phyloP scores from a whole-genome alignment of 2,113 vertebrate genomes.

The Osmerus mordax region DNA sequence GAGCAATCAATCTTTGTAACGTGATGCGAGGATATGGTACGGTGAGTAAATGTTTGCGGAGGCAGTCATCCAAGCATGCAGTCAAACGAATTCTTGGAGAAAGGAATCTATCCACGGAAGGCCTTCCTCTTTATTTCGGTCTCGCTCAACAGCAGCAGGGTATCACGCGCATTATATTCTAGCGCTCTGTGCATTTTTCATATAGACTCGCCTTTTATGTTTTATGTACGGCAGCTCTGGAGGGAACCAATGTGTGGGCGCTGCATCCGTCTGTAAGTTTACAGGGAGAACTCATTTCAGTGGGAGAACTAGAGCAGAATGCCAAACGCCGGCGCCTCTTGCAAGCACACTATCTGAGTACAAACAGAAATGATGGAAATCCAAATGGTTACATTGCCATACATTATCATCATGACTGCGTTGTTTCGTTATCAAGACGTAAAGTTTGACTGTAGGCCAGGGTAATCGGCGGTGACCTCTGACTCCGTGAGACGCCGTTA shows the following conservation, averaged over 20 bases:
- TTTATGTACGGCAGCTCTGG: slow-evolving; percentile 74
- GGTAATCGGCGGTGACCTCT: no score
- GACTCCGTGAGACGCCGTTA: no score
- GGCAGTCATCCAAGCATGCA: slow-evolving; percentile 69
- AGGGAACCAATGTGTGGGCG: slow-evolving; percentile 75
- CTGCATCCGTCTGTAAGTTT: slow-evolving; percentile 66
- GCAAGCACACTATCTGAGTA: slow-evolving; percentile 53
- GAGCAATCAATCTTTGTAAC: slow-evolving; percentile 78
- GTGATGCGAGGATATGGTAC: slow-evolving; percentile 68
- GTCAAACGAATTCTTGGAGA: slow-evolving; percentile 69
- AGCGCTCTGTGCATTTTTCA: slow-evolving; percentile 78
- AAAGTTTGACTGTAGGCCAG: no score
- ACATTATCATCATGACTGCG: slow-evolving; percentile 53
- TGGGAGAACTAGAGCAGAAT: slow-evolving; percentile 68
- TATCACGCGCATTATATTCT: slow-evolving; percentile 74
- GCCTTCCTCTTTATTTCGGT: slow-evolving; percentile 62
- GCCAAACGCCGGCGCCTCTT: slow-evolving; percentile 52
- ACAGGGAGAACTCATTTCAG: slow-evolving; percentile 70
- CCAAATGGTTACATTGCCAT: slow-evolving; percentile 65
- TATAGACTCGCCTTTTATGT: slow-evolving; percentile 77
- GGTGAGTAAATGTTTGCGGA: slow-evolving; percentile 75
- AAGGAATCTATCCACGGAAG: slow-evolving; percentile 69
- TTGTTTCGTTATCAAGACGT: no score
- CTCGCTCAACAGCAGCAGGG: slow-evolving; percentile 68
- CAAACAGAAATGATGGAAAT: slow-evolving; percentile 58